Percentiles rank a stretch among this genome's conserved stretches.
phyloP scores from a whole-genome alignment of 2,797 vertebrate genomes.

The Percopsis omiscomaycus region DNA sequence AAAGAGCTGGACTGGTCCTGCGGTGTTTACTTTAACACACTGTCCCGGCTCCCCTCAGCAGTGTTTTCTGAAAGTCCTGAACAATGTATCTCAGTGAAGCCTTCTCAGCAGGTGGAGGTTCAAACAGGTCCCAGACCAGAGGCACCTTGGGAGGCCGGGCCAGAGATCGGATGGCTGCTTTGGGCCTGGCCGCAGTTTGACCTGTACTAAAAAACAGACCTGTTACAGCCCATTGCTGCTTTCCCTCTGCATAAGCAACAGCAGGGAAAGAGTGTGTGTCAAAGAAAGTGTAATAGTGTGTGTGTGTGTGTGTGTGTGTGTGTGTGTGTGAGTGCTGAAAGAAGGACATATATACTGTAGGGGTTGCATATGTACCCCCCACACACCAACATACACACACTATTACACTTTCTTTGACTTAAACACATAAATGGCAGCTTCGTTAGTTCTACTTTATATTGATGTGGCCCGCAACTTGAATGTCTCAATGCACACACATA shows the following conservation, averaged over 20 bases:
- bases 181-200: constrained; percentile 89
- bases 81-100: constrained; percentile 89
- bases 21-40: constrained; percentile 82
- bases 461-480: constrained; percentile 58
- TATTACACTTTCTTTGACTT: neutral
- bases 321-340: constrained; percentile 39
- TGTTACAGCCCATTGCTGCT: constrained; percentile 89
- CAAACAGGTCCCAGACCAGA: constrained; percentile 89
- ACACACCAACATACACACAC: constrained; percentile 1
- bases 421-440: constrained; percentile 61
- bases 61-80: constrained; percentile 81
- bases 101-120: constrained; percentile 95
- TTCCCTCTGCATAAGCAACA: constrained; percentile 77
- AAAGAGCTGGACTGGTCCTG: constrained; percentile 70
- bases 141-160: constrained; percentile 80
- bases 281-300: constrained; percentile 33
- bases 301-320: constrained; percentile 44
- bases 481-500: constrained; percentile 56
- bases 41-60: constrained; percentile 66
- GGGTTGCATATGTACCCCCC: constrained; percentile 44
- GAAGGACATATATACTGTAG: constrained; percentile 43
- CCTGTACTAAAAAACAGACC: constrained; percentile 85
- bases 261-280: constrained; percentile 54
- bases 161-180: constrained; percentile 87
- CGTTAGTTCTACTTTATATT: constrained; percentile 69